Evolutionary conservation across 2,888 invertebrate species (phyloP).

Genomic region (Elgonia sp.): DNA sequence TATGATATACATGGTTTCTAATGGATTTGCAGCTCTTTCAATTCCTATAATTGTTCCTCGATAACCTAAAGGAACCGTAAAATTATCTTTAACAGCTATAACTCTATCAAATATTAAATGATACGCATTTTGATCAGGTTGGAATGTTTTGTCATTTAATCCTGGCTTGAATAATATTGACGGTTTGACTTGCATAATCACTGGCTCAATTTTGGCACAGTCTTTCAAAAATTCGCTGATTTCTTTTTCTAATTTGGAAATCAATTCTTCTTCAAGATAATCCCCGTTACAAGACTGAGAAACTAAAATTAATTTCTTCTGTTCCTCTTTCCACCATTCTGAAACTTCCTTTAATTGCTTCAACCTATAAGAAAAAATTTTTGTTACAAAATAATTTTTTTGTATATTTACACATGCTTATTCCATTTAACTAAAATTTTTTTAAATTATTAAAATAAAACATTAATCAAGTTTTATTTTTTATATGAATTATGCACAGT

Average conservation of each 20-base stretch:
- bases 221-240: slow-evolving; percentile 84
- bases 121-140: slow-evolving; percentile 91
- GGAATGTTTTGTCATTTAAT: slow-evolving; percentile 88
- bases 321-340: slow-evolving; percentile 92
- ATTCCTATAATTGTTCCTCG: slow-evolving; percentile 95
- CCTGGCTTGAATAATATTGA: slow-evolving; percentile 91
- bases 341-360: slow-evolving; percentile 88
- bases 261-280: slow-evolving; percentile 90
- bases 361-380: slow-evolving; percentile 77
- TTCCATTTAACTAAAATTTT: too few species aligned
- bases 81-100: slow-evolving; percentile 92
- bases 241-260: slow-evolving; percentile 88
- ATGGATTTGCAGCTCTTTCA: slow-evolving; percentile 87
- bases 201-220: slow-evolving; percentile 87
- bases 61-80: slow-evolving; percentile 93
- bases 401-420: slow-evolving; percentile 70
- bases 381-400: too few species aligned
- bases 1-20: slow-evolving; percentile 91
- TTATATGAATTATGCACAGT: too few species aligned
- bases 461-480: too few species aligned
- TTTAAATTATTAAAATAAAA: too few species aligned
- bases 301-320: slow-evolving; percentile 88
- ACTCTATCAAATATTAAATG: slow-evolving; percentile 94
- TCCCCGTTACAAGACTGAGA: slow-evolving; percentile 91
- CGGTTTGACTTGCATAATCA: slow-evolving; percentile 93